phyloP scores from a whole-genome alignment of 2,797 vertebrate species.

The Syngnathus acus region DNA sequence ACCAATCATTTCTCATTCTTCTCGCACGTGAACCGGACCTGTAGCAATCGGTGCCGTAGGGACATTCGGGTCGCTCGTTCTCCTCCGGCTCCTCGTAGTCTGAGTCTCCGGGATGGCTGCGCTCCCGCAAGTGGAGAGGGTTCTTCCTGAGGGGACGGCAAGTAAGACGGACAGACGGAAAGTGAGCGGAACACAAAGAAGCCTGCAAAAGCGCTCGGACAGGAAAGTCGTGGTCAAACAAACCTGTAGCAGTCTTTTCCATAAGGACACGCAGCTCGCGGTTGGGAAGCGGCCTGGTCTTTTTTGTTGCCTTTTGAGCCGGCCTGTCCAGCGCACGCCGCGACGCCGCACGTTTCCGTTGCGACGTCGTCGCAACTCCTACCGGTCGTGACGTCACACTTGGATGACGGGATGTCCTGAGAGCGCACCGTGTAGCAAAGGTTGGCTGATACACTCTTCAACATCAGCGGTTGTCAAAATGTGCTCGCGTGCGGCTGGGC shows the following conservation, averaged over 20 bases:
- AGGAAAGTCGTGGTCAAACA: not conserved
- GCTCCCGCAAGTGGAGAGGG: conserved; percentile 68
- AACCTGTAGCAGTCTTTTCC: conserved; percentile 89
- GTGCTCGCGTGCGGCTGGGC: too few species aligned
- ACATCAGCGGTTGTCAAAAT: too few species aligned
- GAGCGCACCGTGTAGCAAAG: not conserved
- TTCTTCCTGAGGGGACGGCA: conserved; percentile 60
- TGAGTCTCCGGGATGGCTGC: conserved; percentile 67
- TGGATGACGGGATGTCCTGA: too few species aligned
- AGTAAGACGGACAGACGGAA: not conserved
- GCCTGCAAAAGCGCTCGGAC: not conserved
- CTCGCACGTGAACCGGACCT: conserved; percentile 40
- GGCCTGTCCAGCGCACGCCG: not conserved
- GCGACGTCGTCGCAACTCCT: too few species aligned
- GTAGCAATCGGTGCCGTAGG: conserved; percentile 70
- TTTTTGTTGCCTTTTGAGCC: not conserved
- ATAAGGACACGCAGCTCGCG: conserved; percentile 77
- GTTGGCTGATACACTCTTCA: not conserved
- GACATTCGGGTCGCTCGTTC: conserved; percentile 58
- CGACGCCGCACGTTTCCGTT: not conserved
- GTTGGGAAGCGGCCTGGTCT: not conserved
- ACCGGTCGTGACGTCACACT: too few species aligned
- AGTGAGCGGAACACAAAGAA: not conserved
- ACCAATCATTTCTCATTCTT: not conserved
- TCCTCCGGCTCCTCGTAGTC: conserved; percentile 52